These are phyloP conservation scores for Spea multiplicata DNA, from an alignment of 2,113 vertebrate species.

Conservation along the genomic window DNA sequence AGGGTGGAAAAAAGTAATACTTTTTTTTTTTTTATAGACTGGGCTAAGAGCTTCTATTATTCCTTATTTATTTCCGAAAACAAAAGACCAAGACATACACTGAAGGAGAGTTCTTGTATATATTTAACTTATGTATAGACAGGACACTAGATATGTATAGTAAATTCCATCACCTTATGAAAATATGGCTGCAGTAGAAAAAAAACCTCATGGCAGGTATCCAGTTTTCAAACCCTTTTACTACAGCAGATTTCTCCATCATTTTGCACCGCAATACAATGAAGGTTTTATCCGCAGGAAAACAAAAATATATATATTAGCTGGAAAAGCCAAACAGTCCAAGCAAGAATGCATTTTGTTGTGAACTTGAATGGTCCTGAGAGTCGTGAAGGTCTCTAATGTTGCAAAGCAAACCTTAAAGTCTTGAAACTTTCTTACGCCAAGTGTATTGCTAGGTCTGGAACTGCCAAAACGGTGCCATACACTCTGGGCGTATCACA, in stretches of 20 bases:
- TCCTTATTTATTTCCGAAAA: too few relatives aligned
- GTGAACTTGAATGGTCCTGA: constrained; percentile 62
- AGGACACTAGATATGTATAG: background rate
- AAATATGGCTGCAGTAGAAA: constrained; percentile 13
- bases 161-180: constrained; percentile 24
- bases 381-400: constrained; percentile 58
- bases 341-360: constrained; percentile 64
- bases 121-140: background rate
- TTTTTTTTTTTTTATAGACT: too few relatives aligned
- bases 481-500: constrained; percentile 53
- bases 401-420: constrained; percentile 66
- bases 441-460: constrained; percentile 51
- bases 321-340: constrained; percentile 49
- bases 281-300: constrained; percentile 25
- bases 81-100: too few relatives aligned
- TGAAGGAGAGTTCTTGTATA: background rate
- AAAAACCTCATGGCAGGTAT: constrained; percentile 26
- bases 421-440: constrained; percentile 64
- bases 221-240: constrained; percentile 45
- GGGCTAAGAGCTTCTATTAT: too few relatives aligned
- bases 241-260: constrained; percentile 52
- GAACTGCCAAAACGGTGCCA: constrained; percentile 57
- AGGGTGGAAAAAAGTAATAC: too few relatives aligned
- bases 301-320: constrained; percentile 46
- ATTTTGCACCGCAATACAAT: constrained; percentile 49